Base-by-base conservation (phyloP, 2,113 vertebrate genomes). In the Gila orcuttii region DNA sequence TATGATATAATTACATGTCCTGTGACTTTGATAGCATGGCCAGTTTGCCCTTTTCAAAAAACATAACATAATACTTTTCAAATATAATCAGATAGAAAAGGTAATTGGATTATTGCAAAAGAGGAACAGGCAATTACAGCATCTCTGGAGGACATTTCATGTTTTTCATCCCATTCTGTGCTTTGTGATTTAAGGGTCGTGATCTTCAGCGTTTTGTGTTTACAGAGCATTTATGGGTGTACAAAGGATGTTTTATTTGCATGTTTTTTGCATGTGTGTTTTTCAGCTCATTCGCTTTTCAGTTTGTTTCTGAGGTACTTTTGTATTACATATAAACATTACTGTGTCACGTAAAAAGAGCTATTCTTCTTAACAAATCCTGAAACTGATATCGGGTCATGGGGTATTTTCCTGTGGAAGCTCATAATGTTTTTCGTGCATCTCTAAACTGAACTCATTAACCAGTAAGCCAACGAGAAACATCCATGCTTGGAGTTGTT, bases 11-110 rank as follows among this genome's bases (percentile, higher is more conserved):
- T 88, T 64, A 81, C 66, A 31, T 50, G 71, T 82, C 64, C 74
- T 57, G 8, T 85, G 87, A 88, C 73, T 85, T 64, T 82, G 60
- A 88, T 42, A 86, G 50, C 71, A 86, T 62, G 66, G 60, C 45
- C 55, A 88, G 60, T 64, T 25, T 88, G 86, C 81, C 88, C 88
- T 86, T 89, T 88, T 88, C 85, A 82, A 84, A 88, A 85, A 80
- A 82, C 74, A 75, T 62, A 47, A 80, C 85, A 87, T 66, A 86
- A 84, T 83, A 60, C 69, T 71, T 79, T 59, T 23, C 57, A 86
- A 84, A 87, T 86, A 83, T 73, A 83, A 89, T 85, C 84, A 85
- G 84, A 82, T 82, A 36, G 39, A 82, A 85, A 83, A 82, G 50
- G 78, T 79, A 86, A 89, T 87, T 87, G 86, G 86, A 87, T 89